Evolutionary conservation across 2,113 vertebrate species (phyloP).

Genomic region (Leucopsar rothschildi): DNA sequence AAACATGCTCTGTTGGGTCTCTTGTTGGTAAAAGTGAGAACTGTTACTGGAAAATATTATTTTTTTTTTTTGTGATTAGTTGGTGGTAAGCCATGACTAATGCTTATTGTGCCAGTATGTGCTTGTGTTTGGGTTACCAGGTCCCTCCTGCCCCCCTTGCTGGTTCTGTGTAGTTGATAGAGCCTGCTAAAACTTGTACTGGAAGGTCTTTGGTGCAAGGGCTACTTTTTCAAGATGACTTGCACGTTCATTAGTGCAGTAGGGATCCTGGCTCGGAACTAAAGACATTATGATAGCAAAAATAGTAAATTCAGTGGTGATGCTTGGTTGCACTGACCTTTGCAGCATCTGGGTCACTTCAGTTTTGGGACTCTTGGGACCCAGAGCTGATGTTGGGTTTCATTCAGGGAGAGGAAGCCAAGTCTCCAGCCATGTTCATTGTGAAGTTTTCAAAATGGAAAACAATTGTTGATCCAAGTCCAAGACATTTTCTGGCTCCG

Average conservation of each 20-base stretch:
- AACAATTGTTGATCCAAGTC: conserved; percentile 49
- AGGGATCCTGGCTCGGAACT: not conserved
- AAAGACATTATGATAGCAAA: conserved; percentile 2
- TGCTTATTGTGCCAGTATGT: not conserved
- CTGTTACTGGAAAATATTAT: conserved; percentile 30
- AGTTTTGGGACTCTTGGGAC: not conserved
- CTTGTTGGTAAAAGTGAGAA: conserved; percentile 45
- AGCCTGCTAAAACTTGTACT: not conserved
- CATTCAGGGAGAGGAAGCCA: conserved; percentile 5
- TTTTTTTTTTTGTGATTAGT: conserved; percentile 29
- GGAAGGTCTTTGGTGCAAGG: not conserved
- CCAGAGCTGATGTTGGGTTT: not conserved
- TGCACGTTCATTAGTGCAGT: not conserved
- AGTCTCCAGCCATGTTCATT: conserved; percentile 55
- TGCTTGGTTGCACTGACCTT: conserved; percentile 22
- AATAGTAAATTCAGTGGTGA: conserved; percentile 21
- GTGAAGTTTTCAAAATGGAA: conserved; percentile 63
- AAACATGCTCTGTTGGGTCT: not conserved
- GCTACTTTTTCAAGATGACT: not conserved
- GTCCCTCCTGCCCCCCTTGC: not conserved
- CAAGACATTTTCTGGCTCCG: conserved; percentile 40
- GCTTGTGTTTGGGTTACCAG: not conserved
- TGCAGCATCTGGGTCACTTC: conserved; percentile 19
- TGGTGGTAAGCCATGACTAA: conserved; percentile 40
- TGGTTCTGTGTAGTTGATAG: not conserved